Evolutionary conservation across 2,888 invertebrate species (phyloP).

Genomic region (Saturnia japonica): DNA sequence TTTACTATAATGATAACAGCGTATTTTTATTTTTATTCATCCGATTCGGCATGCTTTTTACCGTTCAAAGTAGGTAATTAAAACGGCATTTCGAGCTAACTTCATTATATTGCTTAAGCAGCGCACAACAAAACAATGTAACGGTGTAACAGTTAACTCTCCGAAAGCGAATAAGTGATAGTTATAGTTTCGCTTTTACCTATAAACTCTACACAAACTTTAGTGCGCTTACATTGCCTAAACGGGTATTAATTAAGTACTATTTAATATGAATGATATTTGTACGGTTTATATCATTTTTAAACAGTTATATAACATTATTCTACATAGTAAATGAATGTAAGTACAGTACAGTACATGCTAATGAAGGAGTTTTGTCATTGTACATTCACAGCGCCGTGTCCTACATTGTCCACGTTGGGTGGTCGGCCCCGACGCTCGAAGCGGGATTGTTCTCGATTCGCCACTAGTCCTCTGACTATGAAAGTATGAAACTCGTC

Average conservation of each 20-base stretch:
- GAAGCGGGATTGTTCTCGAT: conserved; percentile 44
- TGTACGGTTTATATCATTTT: conserved; percentile 2
- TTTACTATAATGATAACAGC: conserved; percentile 38
- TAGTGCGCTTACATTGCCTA: conserved; percentile 2
- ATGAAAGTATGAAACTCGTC: conserved; percentile 37
- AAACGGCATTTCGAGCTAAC: conserved; percentile 67
- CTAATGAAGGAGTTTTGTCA: conserved; percentile 28
- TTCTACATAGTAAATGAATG: conserved; percentile 15
- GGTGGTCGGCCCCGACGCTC: conserved; percentile 45
- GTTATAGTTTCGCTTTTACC: conserved; percentile 59
- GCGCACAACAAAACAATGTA: conserved; percentile 60
- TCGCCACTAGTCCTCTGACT: conserved; percentile 40
- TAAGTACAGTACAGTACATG: conserved; percentile 5
- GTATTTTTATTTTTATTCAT: conserved; percentile 39
- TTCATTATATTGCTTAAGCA: conserved; percentile 72
- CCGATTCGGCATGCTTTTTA: conserved; percentile 40
- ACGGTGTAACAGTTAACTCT: conserved; percentile 53
- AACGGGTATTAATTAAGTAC: background rate
- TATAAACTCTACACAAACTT: conserved; percentile 38
- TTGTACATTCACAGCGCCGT: conserved; percentile 19
- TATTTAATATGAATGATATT: background rate
- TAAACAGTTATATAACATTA: conserved; percentile 7
- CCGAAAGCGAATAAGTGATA: conserved; percentile 54
- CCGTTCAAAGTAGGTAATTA: conserved; percentile 56
- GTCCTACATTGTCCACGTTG: conserved; percentile 46